Conservation (phyloP, 2,888 invertebrate genomes). For the Hypena proboscidalis region DNA sequence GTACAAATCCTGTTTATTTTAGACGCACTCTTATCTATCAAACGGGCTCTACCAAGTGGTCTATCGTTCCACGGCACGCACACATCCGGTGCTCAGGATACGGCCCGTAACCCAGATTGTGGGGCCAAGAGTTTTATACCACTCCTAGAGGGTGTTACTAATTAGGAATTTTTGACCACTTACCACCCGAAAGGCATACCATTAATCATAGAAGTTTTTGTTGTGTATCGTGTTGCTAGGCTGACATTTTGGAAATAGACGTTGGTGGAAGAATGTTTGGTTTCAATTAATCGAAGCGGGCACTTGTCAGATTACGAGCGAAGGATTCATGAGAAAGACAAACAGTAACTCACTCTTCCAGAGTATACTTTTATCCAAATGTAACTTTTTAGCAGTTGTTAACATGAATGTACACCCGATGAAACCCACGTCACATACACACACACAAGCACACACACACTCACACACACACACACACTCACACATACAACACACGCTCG, state of each 20-base stretch:
- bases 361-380: too few species aligned
- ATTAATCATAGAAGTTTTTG: conserved; percentile 40
- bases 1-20: background rate
- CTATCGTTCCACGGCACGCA: conserved; percentile 47
- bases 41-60: conserved; percentile 23
- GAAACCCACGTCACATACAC: too few species aligned
- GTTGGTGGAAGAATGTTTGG: too few species aligned
- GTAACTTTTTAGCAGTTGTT: too few species aligned
- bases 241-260: conserved; percentile 2
- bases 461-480: too few species aligned
- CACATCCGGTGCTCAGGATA: conserved; percentile 58
- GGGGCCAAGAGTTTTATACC: conserved; percentile 50
- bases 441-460: too few species aligned
- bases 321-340: too few species aligned
- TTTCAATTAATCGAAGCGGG: too few species aligned
- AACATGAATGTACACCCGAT: too few species aligned
- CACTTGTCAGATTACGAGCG: too few species aligned
- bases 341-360: too few species aligned
- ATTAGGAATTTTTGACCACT: conserved; percentile 58
- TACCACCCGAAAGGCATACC: conserved; percentile 28
- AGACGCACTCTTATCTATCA: conserved; percentile 37
- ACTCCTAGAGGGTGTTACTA: conserved; percentile 53
- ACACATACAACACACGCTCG: too few species aligned
- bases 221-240: conserved; percentile 20
- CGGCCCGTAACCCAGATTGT: conserved; percentile 61